Evolutionary conservation across 2,888 invertebrate species (phyloP).

Genomic region (Abrostola tripartita): DNA sequence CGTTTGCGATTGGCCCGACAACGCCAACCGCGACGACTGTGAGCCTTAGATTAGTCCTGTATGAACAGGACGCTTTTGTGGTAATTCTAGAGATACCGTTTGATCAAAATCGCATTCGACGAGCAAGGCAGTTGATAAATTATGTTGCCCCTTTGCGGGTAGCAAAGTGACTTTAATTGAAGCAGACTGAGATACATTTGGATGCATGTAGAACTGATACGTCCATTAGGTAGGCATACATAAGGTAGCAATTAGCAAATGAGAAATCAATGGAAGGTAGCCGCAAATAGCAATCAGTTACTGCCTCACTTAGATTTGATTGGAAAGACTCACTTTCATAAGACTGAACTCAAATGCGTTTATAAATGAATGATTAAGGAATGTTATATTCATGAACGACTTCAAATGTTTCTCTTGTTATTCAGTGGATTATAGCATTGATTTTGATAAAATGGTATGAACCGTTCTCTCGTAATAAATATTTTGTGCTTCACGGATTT

Average conservation of each 20-base stretch:
- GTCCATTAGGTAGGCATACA: too few relatives aligned
- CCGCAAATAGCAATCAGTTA: background rate
- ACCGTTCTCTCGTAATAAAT: slow-evolving; percentile 21
- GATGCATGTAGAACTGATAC: slow-evolving; percentile 7
- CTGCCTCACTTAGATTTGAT: background rate
- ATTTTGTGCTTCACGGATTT: slow-evolving; percentile 31
- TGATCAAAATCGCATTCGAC: slow-evolving; percentile 44
- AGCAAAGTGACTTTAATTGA: slow-evolving; percentile 20
- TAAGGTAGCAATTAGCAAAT: slow-evolving; percentile 22
- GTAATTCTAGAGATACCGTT: slow-evolving; percentile 40
- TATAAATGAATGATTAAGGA: background rate
- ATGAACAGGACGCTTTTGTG: slow-evolving; percentile 34
- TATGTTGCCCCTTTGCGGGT: slow-evolving; percentile 17
- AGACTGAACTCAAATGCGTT: background rate
- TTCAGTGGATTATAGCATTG: background rate
- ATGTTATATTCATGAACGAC: too few relatives aligned
- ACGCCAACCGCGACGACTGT: slow-evolving; percentile 90
- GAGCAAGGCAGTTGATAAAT: slow-evolving; percentile 44
- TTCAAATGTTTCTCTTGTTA: background rate
- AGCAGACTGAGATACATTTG: slow-evolving; percentile 8
- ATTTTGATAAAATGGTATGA: slow-evolving; percentile 45
- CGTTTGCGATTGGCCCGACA: slow-evolving; percentile 94
- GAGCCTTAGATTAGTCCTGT: slow-evolving; percentile 54
- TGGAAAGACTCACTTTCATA: background rate
- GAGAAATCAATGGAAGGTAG: background rate